A percentile compares a stretch with the other conserved stretches of the same genome.
These are phyloP conservation scores for Cyprinella venusta DNA, from an alignment of 2,797 vertebrate genomes.

Conservation along the genomic window DNA sequence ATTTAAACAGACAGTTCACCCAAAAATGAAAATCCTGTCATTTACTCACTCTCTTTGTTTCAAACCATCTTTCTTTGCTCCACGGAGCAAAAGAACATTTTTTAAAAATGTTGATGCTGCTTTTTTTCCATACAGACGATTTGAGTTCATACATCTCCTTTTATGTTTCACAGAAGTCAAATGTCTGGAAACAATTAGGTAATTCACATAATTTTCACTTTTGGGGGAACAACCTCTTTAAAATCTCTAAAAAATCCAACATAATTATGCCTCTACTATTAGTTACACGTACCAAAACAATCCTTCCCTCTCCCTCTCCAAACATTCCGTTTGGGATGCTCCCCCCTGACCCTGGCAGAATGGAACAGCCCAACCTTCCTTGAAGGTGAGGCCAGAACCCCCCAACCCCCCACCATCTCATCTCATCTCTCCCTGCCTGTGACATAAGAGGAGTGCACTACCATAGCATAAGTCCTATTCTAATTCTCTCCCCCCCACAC, in stretches of 20 bases:
- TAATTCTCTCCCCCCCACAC: constrained; percentile 11
- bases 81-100: neutral
- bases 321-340: neutral
- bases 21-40: neutral
- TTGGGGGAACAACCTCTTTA: neutral
- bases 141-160: neutral
- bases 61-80: neutral
- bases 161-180: neutral
- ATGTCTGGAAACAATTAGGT: neutral
- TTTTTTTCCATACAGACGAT: neutral
- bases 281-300: constrained; percentile 9
- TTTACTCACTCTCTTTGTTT: neutral
- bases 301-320: neutral
- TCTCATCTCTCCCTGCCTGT: neutral
- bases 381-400: constrained; percentile 35
- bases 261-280: neutral
- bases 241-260: neutral
- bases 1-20: neutral
- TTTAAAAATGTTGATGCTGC: neutral
- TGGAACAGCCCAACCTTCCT: constrained; percentile 39
- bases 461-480: constrained; percentile 7
- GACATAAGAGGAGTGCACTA: constrained; percentile 30
- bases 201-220: neutral
- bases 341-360: constrained; percentile 32
- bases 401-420: neutral